Evolutionary conservation across 2,888 invertebrate genomes (phyloP), one percentile per base, ranked within the genome.

Genomic region (Campoplex capitator): DNA sequence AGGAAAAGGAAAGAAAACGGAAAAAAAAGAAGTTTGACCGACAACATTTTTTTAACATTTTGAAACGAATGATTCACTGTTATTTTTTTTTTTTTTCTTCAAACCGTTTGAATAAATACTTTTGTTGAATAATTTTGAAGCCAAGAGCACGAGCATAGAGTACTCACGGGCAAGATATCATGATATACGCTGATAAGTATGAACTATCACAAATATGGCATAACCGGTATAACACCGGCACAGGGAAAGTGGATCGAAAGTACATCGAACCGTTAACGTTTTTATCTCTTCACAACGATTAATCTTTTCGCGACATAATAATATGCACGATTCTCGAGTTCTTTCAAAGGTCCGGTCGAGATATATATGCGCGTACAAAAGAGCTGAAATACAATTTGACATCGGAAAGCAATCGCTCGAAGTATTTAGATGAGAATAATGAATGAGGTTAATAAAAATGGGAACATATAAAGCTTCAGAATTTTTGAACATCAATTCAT

Each of bases 221-320:
- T 32, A 62, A 62, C 62, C 62, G 62, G 62, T 62, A 62, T 62
- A 16, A 62, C 62, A 62, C 32, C 32, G 62, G 32, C 62, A 62
- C 62, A 32, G 62, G 62, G 62, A 62, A 62, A 62, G 62, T 62
- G 16, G 62, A 68, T 68, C 68, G 38, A 42, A 68, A 42, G 38
- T 68, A 38, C 68, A 42, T 68, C 42, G 38, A 68, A 68, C 68
- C 68, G 32, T n/a, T 68, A 1, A 38, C 9, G n/a, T 68, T 68
- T 38, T 68, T 9, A 35, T 38, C 9, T n/a, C 18, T 67, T 67
- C 7, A 58, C 67, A 67, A n/a, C 18, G 67, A 67, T 67, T 67
- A 6, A 38, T 28, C 23, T 28, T 58, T 58, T 58, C 2, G 23
- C 28, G 2, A 58, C 2, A 11, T 58, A 58, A 58, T 11, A 58